These are phyloP conservation scores for Cardiocondyla obscurior DNA, from an alignment of 1,140 invertebrate species.

Conservation along the genomic window DNA sequence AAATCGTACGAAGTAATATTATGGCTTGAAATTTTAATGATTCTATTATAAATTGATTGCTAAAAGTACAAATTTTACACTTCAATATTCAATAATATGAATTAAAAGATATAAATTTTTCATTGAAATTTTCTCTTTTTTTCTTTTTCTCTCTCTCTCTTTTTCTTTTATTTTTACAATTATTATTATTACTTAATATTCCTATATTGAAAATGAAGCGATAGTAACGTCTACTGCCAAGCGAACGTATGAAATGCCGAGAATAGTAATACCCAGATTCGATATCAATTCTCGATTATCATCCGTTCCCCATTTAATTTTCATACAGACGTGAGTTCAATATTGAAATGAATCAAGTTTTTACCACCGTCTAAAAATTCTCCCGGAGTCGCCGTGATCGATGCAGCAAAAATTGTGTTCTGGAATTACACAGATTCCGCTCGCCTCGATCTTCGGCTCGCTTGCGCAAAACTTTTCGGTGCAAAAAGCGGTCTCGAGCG, in stretches of 20 bases:
- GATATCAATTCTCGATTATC: background rate
- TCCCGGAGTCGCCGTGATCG: background rate
- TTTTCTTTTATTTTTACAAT: no score
- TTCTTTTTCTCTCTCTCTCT: no score
- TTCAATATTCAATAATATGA: background rate
- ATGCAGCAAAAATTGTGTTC: constrained; percentile 26
- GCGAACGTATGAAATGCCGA: background rate
- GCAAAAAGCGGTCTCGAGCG: constrained; percentile 29
- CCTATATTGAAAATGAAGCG: background rate
- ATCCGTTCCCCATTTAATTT: background rate
- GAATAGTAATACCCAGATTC: background rate
- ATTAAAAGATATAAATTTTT: no score
- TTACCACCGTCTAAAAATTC: background rate
- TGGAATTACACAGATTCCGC: constrained; percentile 36
- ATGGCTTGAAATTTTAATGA: background rate
- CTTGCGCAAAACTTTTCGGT: no score
- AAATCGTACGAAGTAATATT: background rate
- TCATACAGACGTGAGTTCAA: background rate
- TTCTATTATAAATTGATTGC: background rate
- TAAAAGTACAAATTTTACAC: background rate
- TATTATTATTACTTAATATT: background rate
- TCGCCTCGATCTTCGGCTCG: background rate
- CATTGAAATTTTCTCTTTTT: no score
- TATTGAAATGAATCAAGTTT: constrained; percentile 18
- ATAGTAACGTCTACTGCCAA: background rate